These are phyloP conservation scores for Phataginus tricuspis DNA, from an alignment of 2,797 vertebrate species.

Conservation along the genomic window DNA sequence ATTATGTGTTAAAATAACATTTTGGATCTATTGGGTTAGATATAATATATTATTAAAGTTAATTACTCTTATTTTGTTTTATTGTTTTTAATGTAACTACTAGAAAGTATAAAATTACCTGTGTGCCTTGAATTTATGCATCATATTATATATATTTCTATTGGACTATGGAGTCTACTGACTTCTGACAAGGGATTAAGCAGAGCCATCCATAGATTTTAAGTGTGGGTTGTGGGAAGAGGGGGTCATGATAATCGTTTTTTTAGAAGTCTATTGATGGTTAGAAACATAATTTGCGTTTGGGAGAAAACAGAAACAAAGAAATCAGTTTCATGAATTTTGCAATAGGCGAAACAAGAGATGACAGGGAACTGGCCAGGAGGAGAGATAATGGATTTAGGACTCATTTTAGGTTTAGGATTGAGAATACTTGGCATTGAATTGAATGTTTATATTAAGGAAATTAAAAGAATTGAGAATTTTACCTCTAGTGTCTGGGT, in stretches of 20 bases:
- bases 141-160: background rate
- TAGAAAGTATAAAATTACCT: background rate
- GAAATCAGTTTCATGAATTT: background rate
- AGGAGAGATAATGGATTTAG: background rate
- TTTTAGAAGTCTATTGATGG: background rate
- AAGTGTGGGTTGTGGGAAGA: background rate
- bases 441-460: background rate
- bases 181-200: background rate
- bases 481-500: background rate
- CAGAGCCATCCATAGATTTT: background rate
- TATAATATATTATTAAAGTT: constrained; percentile 12
- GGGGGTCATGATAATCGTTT: background rate
- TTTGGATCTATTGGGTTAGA: background rate
- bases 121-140: background rate
- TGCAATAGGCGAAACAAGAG: background rate
- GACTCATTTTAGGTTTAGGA: background rate
- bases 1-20: background rate
- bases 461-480: background rate
- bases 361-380: background rate
- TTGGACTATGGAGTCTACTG: background rate
- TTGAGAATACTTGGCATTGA: background rate
- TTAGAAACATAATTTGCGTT: background rate
- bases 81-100: background rate
- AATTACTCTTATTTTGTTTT: background rate
- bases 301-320: background rate